Conservation (phyloP, 37 sponge, comb jelly and placozoan genomes). For the Petrosia ficiformis region DNA sequence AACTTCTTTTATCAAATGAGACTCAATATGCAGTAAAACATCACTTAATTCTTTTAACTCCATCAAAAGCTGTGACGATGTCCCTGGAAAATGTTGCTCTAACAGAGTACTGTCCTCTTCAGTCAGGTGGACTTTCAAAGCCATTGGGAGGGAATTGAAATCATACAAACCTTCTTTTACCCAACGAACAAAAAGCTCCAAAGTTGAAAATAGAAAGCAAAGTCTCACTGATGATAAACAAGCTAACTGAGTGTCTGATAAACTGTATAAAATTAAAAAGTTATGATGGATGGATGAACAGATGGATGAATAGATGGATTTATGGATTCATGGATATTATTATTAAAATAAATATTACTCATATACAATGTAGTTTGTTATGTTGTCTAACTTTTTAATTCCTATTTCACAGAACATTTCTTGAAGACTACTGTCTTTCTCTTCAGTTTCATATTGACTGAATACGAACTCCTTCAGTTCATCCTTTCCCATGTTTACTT, state of each 20-base stretch:
- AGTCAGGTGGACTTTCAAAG: conserved; percentile 57
- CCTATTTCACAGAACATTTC: conserved; percentile 39
- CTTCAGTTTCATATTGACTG: not conserved
- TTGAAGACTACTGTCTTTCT: too few species aligned
- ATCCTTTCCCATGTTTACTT: too few species aligned
- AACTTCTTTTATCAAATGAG: conserved; percentile 8
- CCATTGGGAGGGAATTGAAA: conserved; percentile 50
- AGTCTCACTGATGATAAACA: conserved; percentile 33
- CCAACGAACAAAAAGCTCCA: conserved; percentile 61
- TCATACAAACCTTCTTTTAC: conserved; percentile 70
- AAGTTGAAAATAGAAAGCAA: conserved; percentile 6
- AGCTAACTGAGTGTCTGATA: conserved; percentile 7
- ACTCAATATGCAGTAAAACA: conserved; percentile 37
- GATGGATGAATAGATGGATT: too few species aligned
- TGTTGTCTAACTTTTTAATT: not conserved
- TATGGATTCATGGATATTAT: too few species aligned
- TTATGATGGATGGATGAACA: not conserved
- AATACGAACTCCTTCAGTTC: conserved; percentile 19
- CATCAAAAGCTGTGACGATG: conserved; percentile 4
- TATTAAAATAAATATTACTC: too few species aligned
- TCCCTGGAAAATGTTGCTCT: conserved; percentile 7
- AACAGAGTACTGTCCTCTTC: conserved; percentile 10
- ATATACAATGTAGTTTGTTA: too few species aligned
- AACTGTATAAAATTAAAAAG: too few species aligned
- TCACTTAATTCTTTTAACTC: conserved; percentile 39